Base-by-base conservation (phyloP, 2,888 invertebrate species). In the Ichneumoninae sp. region DNA sequence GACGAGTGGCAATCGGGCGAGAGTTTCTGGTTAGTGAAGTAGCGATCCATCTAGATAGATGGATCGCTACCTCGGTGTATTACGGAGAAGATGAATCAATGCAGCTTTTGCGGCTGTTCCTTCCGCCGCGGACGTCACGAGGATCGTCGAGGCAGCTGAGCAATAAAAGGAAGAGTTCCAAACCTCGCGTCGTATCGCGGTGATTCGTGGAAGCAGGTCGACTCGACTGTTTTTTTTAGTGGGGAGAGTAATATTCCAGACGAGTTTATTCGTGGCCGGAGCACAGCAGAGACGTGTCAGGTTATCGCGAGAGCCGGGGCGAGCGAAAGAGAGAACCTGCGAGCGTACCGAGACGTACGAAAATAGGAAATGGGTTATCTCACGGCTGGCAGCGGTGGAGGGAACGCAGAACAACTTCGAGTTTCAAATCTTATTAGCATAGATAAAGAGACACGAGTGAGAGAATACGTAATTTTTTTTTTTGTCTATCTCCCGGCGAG, bases 341-440 rank as follows among this genome's bases (percentile, higher is more conserved):
- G 57, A 26, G 13, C 5, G 22, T 2, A 57, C 57, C 0, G 57
- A 63, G 63, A 47, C 4, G 71, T 66, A 76, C 81, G 54, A 77
- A 77, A 82, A 82, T 82, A 82, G 82, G 44, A 82, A 82, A 71
- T 76, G 57, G 66, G 71, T 82, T 82, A 82, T 82, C 82, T 57
- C 47, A 26, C 40, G 22, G 52, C 33, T 63, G 47, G 36, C 19
- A 40, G 16, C 22, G n/a, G 30, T 36, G 36, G 57, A 50, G 63
- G 33, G 63, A 76, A 63, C 30, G 30, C 16, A 63, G 30, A 60
- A 75, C 44, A 40, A 44, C 26, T 63, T 47, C 66, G 71, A 22
- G 44, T n/a, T 47, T 22, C 44, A 52, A 65, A 16, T 30, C 47
- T 36, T 66, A 63, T 79, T 75, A 70, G 63, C 81, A 75, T 76